Base-by-base conservation (phyloP, 2,113 vertebrate species). In the Myotis brandtii region DNA sequence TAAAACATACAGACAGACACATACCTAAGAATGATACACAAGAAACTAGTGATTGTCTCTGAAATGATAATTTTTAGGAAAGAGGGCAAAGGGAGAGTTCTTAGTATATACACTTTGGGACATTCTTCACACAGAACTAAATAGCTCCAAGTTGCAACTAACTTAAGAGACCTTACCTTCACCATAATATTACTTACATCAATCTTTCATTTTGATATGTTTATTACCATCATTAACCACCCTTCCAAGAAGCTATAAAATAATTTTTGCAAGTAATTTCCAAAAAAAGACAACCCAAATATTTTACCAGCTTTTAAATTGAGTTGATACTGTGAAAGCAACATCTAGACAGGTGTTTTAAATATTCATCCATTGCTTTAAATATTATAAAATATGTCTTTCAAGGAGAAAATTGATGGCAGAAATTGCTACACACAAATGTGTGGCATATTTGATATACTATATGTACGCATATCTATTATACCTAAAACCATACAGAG, bases 251-350 rank as follows among this genome's bases (percentile, higher is more conserved):
- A 98, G 89, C 91, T 97, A 89, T 17, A 96, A 97, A 98, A 98
- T 97, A 98, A 97, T 98, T 97, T 98, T 97, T 92, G 70, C 96
- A 98, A 96, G 95, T 98, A 95, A 98, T 98, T 98, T 98, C 93
- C 94, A 97, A 98, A 98, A 97, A 98, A 97, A 97, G 95, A 97
- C 48, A 14, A 11, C 62, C 43, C 54, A 98, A 98, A 97, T 98
- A 97, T 97, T 98, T 98, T 96, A 98, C 89, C 50, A 95, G 95
- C 76, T 83, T 96, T 89, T 96, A 4, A 92, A 97, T 23, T 54
- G 95, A 96, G 89, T 97, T 98, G 97, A 96, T 30, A 94, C 67
- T 89, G 13, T 84, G 34, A 95, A 72, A 96, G 86, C 87, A 98
- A 96, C 95, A 84, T 94, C 91, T 79, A 95, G 89, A 82, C 75